Percentiles rank a stretch among this genome's conserved stretches.
Conservation (phyloP, 2,113 vertebrate species). For the Pontoporia blainvillei region DNA sequence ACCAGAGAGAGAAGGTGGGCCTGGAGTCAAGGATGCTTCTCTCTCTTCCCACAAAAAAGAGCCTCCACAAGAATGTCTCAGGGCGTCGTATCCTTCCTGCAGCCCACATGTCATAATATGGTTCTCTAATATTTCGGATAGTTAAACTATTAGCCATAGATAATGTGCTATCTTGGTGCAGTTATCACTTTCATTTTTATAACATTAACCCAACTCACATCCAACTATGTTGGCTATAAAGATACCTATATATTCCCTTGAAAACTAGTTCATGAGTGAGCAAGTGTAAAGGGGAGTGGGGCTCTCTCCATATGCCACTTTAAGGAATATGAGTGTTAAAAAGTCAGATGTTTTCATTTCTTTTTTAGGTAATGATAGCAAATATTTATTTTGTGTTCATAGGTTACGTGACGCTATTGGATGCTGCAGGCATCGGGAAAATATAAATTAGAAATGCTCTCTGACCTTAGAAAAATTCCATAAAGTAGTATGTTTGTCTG, state of each 20-base stretch:
- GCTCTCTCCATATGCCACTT: background rate
- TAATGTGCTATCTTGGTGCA: background rate
- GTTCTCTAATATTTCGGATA: background rate
- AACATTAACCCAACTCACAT: background rate
- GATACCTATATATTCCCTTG: background rate
- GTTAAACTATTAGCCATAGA: background rate
- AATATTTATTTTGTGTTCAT: background rate
- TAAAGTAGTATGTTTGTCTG: background rate
- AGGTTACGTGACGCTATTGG: background rate
- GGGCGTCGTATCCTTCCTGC: background rate
- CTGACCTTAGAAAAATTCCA: background rate
- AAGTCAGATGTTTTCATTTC: background rate
- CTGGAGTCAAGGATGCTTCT: background rate
- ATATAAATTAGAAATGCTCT: background rate
- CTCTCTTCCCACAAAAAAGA: background rate
- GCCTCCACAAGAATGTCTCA: background rate
- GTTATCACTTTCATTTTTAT: background rate
- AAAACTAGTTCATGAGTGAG: background rate
- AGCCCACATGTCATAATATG: background rate
- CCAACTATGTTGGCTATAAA: background rate
- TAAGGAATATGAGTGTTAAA: background rate
- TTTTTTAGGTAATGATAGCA: background rate
- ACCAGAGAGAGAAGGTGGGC: background rate
- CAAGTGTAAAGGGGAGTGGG: background rate
- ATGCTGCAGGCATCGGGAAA: background rate